Evolutionary conservation across 2,797 vertebrate species (phyloP).

Genomic region (Onychomys arenicola): DNA sequence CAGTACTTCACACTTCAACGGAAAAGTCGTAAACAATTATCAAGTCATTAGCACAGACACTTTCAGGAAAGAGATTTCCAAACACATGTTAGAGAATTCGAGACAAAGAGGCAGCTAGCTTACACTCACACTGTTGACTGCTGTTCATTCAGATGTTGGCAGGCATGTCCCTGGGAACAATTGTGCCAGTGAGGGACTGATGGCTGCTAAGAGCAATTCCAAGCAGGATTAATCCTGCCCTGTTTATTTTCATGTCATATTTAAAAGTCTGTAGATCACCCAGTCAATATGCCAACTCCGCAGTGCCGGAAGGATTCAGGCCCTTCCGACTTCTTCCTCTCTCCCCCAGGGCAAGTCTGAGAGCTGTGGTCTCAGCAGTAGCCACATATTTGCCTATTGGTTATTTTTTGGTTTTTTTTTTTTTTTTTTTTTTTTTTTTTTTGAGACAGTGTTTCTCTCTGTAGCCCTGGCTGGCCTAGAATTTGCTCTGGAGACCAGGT

Average conservation of each 20-base stretch:
- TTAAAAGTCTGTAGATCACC: background rate
- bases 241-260: background rate
- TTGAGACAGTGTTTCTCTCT: background rate
- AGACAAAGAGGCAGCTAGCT: slow-evolving; percentile 37
- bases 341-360: background rate
- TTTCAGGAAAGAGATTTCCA: slow-evolving; percentile 66
- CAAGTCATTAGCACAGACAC: slow-evolving; percentile 66
- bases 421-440: no score
- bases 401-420: background rate
- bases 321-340: background rate
- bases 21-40: slow-evolving; percentile 73
- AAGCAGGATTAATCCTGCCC: background rate
- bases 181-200: background rate
- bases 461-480: background rate
- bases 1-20: slow-evolving; percentile 57
- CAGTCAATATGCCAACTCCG: background rate
- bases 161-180: background rate
- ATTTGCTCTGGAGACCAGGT: background rate
- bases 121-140: background rate
- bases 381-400: background rate
- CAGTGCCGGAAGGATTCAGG: background rate
- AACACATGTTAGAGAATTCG: slow-evolving; percentile 51
- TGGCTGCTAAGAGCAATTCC: background rate
- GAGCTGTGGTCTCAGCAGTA: background rate
- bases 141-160: slow-evolving; percentile 11